A percentile compares a stretch with the other conserved stretches of the same genome.
These are phyloP conservation scores for Nemopilema nomurai DNA, from an alignment of 30 jellyfish, hydroid and myxozoan species.

Conservation along the genomic window DNA sequence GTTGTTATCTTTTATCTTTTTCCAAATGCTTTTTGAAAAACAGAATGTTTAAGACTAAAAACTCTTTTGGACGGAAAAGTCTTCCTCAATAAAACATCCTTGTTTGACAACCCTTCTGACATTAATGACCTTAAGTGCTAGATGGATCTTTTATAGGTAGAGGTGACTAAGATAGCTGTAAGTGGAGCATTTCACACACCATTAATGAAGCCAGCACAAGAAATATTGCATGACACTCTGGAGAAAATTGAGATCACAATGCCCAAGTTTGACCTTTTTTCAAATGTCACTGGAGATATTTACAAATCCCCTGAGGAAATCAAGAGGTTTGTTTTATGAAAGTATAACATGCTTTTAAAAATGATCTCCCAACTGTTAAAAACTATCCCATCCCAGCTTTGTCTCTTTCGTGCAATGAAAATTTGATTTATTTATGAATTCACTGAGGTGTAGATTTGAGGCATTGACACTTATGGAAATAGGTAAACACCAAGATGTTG, in stretches of 20 bases:
- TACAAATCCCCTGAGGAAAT: slow-evolving; percentile 68
- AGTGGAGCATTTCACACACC: slow-evolving; percentile 99
- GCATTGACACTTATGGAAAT: no score
- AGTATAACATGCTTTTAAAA: no score
- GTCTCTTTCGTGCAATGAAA: no score
- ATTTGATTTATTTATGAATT: no score
- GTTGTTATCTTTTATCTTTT: no score
- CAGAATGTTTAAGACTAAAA: no score
- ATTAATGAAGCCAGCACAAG: slow-evolving; percentile 89
- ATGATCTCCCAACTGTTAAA: background rate
- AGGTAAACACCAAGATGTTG: no score
- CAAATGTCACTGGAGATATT: slow-evolving; percentile 93
- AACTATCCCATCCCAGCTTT: no score
- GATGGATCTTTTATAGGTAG: slow-evolving; percentile 7
- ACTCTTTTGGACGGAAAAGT: background rate
- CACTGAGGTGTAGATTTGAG: no score
- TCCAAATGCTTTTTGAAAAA: no score
- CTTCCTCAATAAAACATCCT: background rate
- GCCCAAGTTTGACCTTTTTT: slow-evolving; percentile 67
- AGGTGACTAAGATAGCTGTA: slow-evolving; percentile 69
- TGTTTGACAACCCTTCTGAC: background rate
- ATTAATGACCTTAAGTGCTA: background rate
- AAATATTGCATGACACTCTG: slow-evolving; percentile 48
- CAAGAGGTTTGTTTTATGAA: slow-evolving; percentile 42
- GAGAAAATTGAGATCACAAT: slow-evolving; percentile 44